Evolutionary conservation across 1,140 invertebrate genomes (phyloP).

Genomic region (Diuraphis noxia): DNA sequence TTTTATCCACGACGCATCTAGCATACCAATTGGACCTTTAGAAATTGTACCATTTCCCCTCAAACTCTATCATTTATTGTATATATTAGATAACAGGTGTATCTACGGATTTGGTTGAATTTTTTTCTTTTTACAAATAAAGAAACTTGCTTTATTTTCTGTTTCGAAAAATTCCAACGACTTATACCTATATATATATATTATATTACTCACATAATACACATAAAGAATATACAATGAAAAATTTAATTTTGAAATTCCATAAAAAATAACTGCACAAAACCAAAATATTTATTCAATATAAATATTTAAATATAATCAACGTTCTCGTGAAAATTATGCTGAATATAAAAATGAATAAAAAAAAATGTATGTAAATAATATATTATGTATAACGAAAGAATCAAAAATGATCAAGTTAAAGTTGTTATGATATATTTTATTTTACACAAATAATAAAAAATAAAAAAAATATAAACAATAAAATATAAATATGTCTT

Average conservation of each 20-base stretch:
- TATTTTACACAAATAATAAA: too few relatives aligned
- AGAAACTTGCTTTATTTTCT: background rate
- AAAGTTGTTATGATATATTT: background rate
- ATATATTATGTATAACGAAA: background rate
- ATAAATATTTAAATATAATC: background rate
- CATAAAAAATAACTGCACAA: background rate
- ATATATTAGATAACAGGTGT: conserved; percentile 2
- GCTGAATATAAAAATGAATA: too few relatives aligned
- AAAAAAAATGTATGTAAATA: background rate
- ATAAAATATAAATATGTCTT: background rate
- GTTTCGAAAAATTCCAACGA: background rate
- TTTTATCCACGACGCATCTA: conserved; percentile 9
- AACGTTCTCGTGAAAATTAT: background rate
- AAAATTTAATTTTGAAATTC: background rate
- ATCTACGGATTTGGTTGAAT: background rate
- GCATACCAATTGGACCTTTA: conserved; percentile 43
- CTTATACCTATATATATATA: background rate
- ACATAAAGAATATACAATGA: background rate
- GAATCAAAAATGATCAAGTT: background rate
- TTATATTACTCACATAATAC: background rate
- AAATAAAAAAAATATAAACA: too few relatives aligned
- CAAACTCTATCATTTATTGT: background rate
- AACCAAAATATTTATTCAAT: background rate
- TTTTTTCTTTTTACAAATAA: background rate
- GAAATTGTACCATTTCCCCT: background rate